Evolutionary conservation across 2,113 vertebrate genomes (phyloP), one percentile per base, ranked within the genome.

Genomic region (Dicerorhinus sumatrensis): DNA sequence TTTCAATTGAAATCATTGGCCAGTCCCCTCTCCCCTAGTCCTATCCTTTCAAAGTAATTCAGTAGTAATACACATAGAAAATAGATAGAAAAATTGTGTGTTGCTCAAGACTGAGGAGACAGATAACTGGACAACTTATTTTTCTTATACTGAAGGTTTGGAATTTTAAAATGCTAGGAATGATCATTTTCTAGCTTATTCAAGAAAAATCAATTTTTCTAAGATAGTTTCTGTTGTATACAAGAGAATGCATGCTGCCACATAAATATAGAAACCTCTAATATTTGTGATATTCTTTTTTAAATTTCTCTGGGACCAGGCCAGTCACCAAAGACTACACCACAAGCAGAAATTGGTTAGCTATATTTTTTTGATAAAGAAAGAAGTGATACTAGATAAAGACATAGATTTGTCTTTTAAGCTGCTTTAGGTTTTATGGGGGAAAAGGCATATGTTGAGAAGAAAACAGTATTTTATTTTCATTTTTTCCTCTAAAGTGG

Each of bases 401-500:
- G 42, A 58, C 13, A 76, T 13, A 85, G 10, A 81, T 72, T 87
- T 82, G 14, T 79, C 21, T 95, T 89, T 79, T 82, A 79, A 95
- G 1, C 31, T 56, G 29, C 33, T 75, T 94, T 89, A 91, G 20
- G 1, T 91, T 81, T 89, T 63, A 60, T 70, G n/a, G 62, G 14
- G 23, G n/a, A 29, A 58, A 73, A 96, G 14, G 65, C 1, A 23
- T 29, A 87, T 76, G 1, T 39, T 76, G 20, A 92, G 36, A 89
- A 77, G 33, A 76, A 80, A 95, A 33, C 42, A 81, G 4, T 56
- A n/a, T 56, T 94, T 93, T 93, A 91, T 89, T 89, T 92, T 89
- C 39, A 63, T 18, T 80, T 85, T 96, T 91, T 69, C 39, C 31
- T 94, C 48, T 84, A 54, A 84, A 69, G 4, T 63, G 16, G 79